These are phyloP conservation scores for Aphelocoma californica DNA, from an alignment of 2,797 vertebrate genomes.

Conservation along the genomic window DNA sequence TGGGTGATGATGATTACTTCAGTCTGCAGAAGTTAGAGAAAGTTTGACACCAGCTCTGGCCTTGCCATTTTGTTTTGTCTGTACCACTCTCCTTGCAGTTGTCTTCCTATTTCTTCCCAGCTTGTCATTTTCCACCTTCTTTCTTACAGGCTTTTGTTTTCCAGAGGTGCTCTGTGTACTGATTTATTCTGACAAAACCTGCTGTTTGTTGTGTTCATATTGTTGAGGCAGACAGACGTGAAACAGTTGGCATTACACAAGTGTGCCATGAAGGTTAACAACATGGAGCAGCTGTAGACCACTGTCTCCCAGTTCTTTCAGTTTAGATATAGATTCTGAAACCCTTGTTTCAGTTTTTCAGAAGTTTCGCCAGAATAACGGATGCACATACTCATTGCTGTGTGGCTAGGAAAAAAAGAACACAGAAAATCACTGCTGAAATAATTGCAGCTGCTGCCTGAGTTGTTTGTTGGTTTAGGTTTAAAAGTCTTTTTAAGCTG, in stretches of 20 bases:
- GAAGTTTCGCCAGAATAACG: neutral
- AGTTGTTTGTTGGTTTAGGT: neutral
- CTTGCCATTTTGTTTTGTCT: neutral
- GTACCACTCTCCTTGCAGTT: neutral
- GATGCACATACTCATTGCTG: neutral
- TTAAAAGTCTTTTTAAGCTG: neutral
- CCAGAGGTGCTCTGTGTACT: neutral
- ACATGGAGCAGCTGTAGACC: neutral
- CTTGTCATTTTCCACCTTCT: neutral
- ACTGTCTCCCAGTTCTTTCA: neutral
- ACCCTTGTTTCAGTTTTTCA: fast-evolving
- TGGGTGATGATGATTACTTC: neutral
- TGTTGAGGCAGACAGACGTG: neutral
- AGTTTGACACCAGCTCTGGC: neutral
- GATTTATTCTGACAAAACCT: neutral
- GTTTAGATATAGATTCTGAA: neutral
- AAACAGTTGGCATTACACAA: neutral
- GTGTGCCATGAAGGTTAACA: neutral
- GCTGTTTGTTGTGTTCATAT: neutral
- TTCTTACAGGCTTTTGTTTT: neutral
- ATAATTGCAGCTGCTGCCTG: neutral
- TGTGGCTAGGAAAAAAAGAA: neutral
- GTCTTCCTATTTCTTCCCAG: neutral
- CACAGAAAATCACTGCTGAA: neutral
- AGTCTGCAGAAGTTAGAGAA: neutral